Evolutionary conservation across 2,888 invertebrate genomes (phyloP), one percentile per base, ranked within the genome.

Genomic region (Aleiodes alternator): DNA sequence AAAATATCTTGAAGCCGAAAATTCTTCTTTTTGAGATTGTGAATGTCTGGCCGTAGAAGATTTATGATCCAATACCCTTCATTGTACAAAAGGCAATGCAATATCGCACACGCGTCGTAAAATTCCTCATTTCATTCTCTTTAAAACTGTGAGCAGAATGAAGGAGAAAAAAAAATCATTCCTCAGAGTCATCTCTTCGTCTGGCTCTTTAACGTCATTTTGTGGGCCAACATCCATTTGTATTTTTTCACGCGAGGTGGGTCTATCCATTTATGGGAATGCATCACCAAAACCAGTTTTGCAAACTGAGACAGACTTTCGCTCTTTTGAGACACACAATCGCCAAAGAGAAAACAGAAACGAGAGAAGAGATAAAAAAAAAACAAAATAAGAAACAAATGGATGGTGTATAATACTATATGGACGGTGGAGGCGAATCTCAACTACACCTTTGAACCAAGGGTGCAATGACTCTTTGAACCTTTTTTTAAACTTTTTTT

Each of bases 231-330:
- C 59, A 23, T 48, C 16, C 9, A 34, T 34, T 34, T 34, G 56
- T 14, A 64, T 64, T 48, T 8, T 64, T 64, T 64, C 43, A 48
- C 51, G 11, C 43, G 38, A 8, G 43, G 71, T 59, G 64, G 66
- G 72, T 72, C 64, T 55, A 53, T 51, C 66, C 70, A 48, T 70
- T 70, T 70, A 70, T 70, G 70, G 70, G 57, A 38, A 70, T 53
- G 64, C 66, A 72, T 72, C 66, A 43, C 72, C 72, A 72, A 72
- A 72, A 72, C 72, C 72, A 72, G 72, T 72, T 72, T 69, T 66
- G 23, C 53, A 34, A 51, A 64, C 48, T 66, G 64, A 72, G 53
- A 69, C 6, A 69, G 23, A 72, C 72, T 66, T 72, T 72, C 72
- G 72, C 72, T 66, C 53, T 72, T 48, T 64, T 72, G 12, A 59